A percentile compares a stretch with the other conserved stretches of the same genome.
Conservation (phyloP, 2,113 vertebrate species). For the Embiotoca jacksoni region DNA sequence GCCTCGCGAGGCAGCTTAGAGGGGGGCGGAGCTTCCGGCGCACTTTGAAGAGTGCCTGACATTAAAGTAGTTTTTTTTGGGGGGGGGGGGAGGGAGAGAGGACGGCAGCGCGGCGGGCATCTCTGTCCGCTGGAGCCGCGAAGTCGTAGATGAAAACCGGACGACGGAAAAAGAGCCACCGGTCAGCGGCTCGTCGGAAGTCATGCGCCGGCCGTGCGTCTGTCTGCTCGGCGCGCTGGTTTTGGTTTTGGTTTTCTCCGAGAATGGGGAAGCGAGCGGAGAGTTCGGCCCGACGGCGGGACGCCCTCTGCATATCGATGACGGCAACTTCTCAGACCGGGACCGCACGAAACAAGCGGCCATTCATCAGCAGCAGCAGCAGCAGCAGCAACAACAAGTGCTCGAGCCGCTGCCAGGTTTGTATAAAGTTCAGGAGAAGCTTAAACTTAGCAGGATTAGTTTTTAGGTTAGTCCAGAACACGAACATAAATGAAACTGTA, state of each 20-base stretch:
- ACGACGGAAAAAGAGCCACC: background rate
- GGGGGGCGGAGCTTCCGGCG: slow-evolving; percentile 53
- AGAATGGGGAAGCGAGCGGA: background rate
- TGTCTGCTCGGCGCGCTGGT: slow-evolving; percentile 30
- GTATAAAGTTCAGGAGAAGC: background rate
- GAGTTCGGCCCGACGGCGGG: slow-evolving; percentile 1
- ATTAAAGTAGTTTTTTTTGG: background rate
- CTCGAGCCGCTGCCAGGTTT: slow-evolving; percentile 50
- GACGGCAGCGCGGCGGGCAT: slow-evolving; percentile 9
- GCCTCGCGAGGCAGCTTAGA: background rate
- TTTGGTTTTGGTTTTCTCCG: slow-evolving; percentile 10
- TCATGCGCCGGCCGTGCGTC: slow-evolving; percentile 37
- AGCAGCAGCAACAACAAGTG: slow-evolving; percentile 24
- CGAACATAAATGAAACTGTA: too few species aligned
- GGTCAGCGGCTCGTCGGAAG: background rate
- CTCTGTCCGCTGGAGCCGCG: background rate
- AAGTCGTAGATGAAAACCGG: background rate
- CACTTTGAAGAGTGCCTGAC: background rate
- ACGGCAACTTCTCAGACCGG: slow-evolving; percentile 42
- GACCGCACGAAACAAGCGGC: slow-evolving; percentile 36
- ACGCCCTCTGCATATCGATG: slow-evolving; percentile 56
- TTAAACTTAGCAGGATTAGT: background rate
- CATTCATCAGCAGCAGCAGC: slow-evolving; percentile 6
- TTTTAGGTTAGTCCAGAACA: too few species aligned
- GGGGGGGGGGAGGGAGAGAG: too few species aligned